A percentile compares a stretch with the other conserved stretches of the same genome.
Conservation (phyloP, 1,140 invertebrate genomes). For the Drosophila subobscura region DNA sequence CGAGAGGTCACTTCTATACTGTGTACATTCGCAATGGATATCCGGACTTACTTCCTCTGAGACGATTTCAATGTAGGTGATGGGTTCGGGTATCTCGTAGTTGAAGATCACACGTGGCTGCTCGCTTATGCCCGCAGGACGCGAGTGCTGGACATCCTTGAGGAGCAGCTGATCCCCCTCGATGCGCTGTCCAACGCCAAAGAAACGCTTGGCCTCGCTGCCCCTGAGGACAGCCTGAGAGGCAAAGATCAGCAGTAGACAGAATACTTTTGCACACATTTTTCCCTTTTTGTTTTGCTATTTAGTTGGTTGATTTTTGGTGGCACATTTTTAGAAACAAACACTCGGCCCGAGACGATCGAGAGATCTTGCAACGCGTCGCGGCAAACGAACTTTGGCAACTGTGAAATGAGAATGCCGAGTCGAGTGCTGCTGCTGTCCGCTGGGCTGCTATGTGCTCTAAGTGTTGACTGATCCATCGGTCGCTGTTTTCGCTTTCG, state of each 20-base stretch:
- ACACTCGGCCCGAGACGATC: constrained; percentile 5
- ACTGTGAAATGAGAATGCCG: constrained; percentile 41
- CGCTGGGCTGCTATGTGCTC: constrained; percentile 3
- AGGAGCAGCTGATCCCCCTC: constrained; percentile 65
- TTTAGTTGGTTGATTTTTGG: constrained; percentile 16
- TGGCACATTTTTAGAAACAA: constrained; percentile 32
- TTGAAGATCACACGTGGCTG: constrained; percentile 59
- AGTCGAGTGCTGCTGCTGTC: neutral
- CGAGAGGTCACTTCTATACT: constrained; percentile 24
- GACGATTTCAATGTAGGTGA: constrained; percentile 68
- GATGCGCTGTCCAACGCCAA: constrained; percentile 58
- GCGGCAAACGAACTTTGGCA: constrained; percentile 65
- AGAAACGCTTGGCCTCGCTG: constrained; percentile 39
- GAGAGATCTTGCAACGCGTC: constrained; percentile 47
- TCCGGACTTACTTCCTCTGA: constrained; percentile 72
- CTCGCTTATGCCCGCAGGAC: constrained; percentile 43
- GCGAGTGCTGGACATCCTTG: constrained; percentile 68
- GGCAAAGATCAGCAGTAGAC: constrained; percentile 21
- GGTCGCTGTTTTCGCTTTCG: constrained; percentile 46
- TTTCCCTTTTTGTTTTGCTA: constrained; percentile 2
- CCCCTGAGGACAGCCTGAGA: constrained; percentile 21
- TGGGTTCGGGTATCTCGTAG: constrained; percentile 68
- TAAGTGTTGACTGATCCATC: constrained; percentile 59
- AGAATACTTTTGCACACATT: constrained; percentile 39
- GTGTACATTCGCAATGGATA: neutral